phyloP scores from a whole-genome alignment of 2,797 vertebrate species.

The Staurois parvus region DNA sequence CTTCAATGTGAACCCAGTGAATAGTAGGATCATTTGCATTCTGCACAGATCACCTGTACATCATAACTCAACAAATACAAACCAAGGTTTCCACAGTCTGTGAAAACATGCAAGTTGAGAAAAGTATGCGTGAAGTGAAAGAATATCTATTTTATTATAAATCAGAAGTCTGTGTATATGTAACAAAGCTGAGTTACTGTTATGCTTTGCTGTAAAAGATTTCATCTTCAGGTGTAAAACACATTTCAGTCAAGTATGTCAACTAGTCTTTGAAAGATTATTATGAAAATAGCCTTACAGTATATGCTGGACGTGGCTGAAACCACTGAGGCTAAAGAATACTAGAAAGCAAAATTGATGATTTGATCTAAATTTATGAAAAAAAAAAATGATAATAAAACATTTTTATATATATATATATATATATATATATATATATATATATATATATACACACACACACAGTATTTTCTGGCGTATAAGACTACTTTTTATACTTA shows the following conservation, averaged over 20 bases:
- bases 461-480: no score
- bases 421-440: no score
- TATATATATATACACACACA: no score
- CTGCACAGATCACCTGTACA: slow-evolving; percentile 27
- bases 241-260: slow-evolving; percentile 4
- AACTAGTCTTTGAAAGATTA: slow-evolving; percentile 2
- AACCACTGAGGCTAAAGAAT: neutral
- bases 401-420: no score
- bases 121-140: slow-evolving; percentile 33
- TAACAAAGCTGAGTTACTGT: slow-evolving; percentile 44
- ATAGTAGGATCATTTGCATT: slow-evolving; percentile 15
- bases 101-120: slow-evolving; percentile 38
- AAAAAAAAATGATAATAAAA: neutral
- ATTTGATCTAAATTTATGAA: neutral
- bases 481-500: no score
- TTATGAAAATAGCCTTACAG: neutral
- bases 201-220: slow-evolving; percentile 11
- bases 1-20: neutral
- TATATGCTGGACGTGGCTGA: neutral
- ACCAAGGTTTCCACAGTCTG: slow-evolving; percentile 19
- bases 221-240: slow-evolving; percentile 20
- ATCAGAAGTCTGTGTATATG: slow-evolving; percentile 40
- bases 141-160: slow-evolving; percentile 41
- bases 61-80: slow-evolving; percentile 11
- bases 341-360: neutral